These are phyloP conservation scores for Xestoiulus laeticollis DNA, from an alignment of 2,888 invertebrate species.

Conservation along the genomic window DNA sequence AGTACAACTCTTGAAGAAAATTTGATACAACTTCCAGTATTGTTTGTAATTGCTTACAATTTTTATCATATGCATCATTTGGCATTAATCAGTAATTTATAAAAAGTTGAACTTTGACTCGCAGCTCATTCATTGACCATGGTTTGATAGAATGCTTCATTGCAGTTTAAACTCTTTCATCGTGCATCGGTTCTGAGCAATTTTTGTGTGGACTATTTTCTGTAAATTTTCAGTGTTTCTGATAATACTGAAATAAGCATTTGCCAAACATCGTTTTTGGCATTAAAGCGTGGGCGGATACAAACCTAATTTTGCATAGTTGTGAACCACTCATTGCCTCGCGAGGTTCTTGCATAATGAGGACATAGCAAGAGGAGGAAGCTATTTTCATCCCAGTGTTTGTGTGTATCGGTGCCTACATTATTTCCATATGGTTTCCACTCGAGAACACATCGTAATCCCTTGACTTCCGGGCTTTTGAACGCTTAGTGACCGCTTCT, in stretches of 20 bases:
- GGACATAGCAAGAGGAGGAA: conserved; percentile 22
- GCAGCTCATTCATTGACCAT: too few species aligned
- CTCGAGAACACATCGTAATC: background rate
- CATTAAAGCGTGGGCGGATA: background rate
- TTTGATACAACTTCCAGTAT: too few species aligned
- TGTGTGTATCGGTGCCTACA: background rate
- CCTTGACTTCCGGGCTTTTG: background rate
- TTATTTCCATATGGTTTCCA: conserved; percentile 22
- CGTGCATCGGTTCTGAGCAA: background rate
- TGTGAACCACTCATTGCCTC: background rate
- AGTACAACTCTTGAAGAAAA: too few species aligned
- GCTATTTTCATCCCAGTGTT: background rate
- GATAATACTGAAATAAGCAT: background rate
- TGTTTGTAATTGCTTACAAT: too few species aligned
- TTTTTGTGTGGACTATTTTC: background rate
- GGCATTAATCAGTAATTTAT: too few species aligned
- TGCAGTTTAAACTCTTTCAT: too few species aligned
- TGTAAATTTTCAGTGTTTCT: background rate
- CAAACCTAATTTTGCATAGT: background rate
- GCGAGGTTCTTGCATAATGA: conserved; percentile 10
- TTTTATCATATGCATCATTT: too few species aligned
- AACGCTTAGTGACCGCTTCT: background rate
- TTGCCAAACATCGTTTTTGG: background rate
- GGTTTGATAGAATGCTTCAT: too few species aligned
- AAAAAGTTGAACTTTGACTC: too few species aligned